Evolutionary conservation across 2,797 vertebrate genomes (phyloP), one percentile per base, ranked within the genome.

Genomic region (Phrynocephalus forsythii): DNA sequence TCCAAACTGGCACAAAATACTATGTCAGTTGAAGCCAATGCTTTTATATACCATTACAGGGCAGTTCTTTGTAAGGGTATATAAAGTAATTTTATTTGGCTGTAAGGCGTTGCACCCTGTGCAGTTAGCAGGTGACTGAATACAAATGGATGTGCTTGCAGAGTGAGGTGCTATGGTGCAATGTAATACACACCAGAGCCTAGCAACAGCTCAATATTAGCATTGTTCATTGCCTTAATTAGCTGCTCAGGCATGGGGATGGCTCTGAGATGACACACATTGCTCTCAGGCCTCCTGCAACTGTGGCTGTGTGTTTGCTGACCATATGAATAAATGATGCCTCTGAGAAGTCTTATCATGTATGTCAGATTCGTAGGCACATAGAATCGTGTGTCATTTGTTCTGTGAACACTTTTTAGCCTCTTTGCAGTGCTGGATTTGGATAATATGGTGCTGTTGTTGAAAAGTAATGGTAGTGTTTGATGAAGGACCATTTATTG

Each of bases 361-460:
- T 71, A 28, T 5, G 8, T 0, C 78, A 0, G 44, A 9, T 87
- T 86, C 86, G 0, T 90, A 92, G 82, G 85, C 89, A 89, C 73
- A 30, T 83, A 88, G 83, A 79, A 73, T 44, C 30, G 66, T 92
- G 68, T 87, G 67, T 30, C 8, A 75, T 85, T 93, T 77, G 83
- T 89, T 91, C 91, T 86, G 48, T 73, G 90, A 84, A 78, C 28
- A 73, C 33, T 87, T 38, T 91, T 56, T 10, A 56, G 81, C 78
- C n/a, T 52, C 89, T 90, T 85, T 86, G 83, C 50, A 85, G 85
- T 93, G 79, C 88, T 95, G 90, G 92, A 44, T 87, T 90, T 10
- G 82, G 91, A 91, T 92, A 88, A 88, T 90, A 90, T 84, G 18
- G 81, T 87, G 84, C 88, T 26, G 84, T 90, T 82, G 52, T 94